These are phyloP conservation scores for Gephyroberyx darwinii DNA, from an alignment of 2,797 vertebrate genomes.

Conservation along the genomic window DNA sequence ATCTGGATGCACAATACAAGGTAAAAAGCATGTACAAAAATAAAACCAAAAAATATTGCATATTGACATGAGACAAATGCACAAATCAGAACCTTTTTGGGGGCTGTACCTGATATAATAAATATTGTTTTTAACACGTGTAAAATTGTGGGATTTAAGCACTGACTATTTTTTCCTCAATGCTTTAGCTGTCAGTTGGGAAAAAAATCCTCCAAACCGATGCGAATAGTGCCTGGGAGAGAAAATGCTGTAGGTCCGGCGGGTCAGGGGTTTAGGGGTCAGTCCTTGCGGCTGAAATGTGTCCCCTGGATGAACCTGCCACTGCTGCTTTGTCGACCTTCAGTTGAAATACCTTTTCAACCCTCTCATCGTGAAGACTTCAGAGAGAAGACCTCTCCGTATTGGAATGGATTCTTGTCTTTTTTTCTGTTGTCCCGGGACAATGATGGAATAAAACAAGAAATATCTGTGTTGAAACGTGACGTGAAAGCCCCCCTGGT, in stretches of 20 bases:
- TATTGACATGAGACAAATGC: conserved; percentile 72
- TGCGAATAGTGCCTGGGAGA: conserved; percentile 83
- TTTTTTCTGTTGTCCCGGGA: conserved; percentile 81
- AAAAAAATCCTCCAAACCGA: conserved; percentile 75
- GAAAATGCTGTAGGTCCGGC: conserved; percentile 90
- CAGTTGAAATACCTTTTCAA: conserved; percentile 97
- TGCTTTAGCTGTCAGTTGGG: conserved; percentile 55
- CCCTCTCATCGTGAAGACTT: conserved; percentile 89
- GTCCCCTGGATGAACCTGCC: conserved; percentile 99
- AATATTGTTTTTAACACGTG: conserved; percentile 60
- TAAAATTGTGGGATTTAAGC: conserved; percentile 47
- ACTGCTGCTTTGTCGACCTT: conserved; percentile 95
- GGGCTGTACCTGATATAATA: conserved; percentile 44
- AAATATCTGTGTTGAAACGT: conserved; percentile 91
- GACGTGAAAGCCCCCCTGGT: conserved; percentile 78
- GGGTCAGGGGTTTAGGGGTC: conserved; percentile 99
- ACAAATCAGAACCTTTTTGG: conserved; percentile 55
- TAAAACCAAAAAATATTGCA: conserved; percentile 72
- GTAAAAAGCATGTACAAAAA: conserved; percentile 82
- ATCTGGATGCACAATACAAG: conserved; percentile 79
- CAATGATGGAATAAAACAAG: conserved; percentile 91
- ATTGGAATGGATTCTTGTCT: conserved; percentile 86
- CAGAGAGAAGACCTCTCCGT: conserved; percentile 87
- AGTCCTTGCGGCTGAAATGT: conserved; percentile 97
- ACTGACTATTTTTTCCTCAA: conserved; percentile 50